Percentiles rank a stretch among this genome's conserved stretches.
Conservation (phyloP, 2,113 vertebrate genomes). For the Glaucomys volans region DNA sequence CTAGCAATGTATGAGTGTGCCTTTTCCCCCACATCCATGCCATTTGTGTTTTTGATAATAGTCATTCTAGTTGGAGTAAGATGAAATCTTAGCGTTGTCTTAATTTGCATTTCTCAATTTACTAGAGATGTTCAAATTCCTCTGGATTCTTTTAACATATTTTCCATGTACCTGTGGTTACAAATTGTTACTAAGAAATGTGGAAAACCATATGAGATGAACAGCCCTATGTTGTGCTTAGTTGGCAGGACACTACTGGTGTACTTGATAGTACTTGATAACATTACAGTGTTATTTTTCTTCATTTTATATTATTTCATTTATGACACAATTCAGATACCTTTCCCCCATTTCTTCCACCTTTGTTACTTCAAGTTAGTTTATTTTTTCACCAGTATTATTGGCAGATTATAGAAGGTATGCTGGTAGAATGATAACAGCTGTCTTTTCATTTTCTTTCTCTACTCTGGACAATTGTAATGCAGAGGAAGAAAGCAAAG, state of each 20-base stretch:
- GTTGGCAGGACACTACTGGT: rapidly evolving
- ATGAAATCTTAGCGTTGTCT: too few species aligned
- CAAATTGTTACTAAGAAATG: neutral
- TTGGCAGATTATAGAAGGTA: neutral
- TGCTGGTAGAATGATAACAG: neutral
- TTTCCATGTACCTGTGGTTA: neutral
- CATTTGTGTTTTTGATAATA: too few species aligned
- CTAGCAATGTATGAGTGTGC: too few species aligned
- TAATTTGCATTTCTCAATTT: too few species aligned
- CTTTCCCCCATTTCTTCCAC: neutral
- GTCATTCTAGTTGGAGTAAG: too few species aligned
- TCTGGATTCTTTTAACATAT: neutral
- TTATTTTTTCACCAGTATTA: neutral
- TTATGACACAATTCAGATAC: neutral
- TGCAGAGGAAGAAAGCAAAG: neutral
- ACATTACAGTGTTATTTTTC: neutral
- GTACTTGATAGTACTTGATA: neutral
- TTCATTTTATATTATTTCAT: neutral
- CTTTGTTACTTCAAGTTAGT: neutral
- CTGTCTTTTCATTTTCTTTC: neutral
- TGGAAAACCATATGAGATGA: neutral
- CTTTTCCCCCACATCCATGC: too few species aligned
- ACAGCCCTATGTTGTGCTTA: neutral
- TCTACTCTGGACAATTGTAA: neutral
- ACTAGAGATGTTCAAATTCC: too few species aligned